Conservation (phyloP, 1,140 invertebrate genomes). For the Drosophila hydei region DNA sequence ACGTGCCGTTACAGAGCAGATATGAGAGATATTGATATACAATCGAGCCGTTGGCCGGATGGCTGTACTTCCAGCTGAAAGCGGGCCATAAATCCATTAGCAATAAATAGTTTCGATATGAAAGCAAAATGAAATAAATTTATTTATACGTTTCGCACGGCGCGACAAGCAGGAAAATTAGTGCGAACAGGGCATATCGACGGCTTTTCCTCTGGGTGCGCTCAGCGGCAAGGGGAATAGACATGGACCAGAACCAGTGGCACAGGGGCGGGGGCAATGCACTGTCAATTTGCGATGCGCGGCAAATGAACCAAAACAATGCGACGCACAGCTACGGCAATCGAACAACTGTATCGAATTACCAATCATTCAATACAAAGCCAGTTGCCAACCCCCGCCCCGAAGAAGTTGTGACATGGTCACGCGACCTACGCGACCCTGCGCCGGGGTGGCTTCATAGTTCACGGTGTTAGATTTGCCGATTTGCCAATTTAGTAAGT, state of each 20-base stretch:
- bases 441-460: constrained; percentile 31
- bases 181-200: constrained; percentile 56
- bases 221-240: constrained; percentile 18
- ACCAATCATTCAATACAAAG: constrained; percentile 75
- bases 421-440: constrained; percentile 48
- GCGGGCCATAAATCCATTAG: constrained; percentile 77
- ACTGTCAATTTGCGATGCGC: constrained; percentile 75
- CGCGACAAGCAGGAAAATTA: constrained; percentile 79
- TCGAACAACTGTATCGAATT: constrained; percentile 81
- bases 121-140: constrained; percentile 71
- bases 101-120: constrained; percentile 78
- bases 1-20: constrained; percentile 70
- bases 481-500: constrained; percentile 34
- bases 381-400: constrained; percentile 1
- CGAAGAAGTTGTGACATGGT: constrained; percentile 58
- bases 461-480: constrained; percentile 51
- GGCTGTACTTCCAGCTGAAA: constrained; percentile 15
- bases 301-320: constrained; percentile 76
- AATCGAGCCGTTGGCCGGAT: constrained; percentile 40
- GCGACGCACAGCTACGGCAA: constrained; percentile 43
- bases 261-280: constrained; percentile 15
- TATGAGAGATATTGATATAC: constrained; percentile 65
- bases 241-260: neutral
- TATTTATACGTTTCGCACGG: constrained; percentile 80
- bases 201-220: neutral